These are phyloP conservation scores for Protula sp. DNA, from an alignment of 2,888 invertebrate genomes.

Conservation along the genomic window DNA sequence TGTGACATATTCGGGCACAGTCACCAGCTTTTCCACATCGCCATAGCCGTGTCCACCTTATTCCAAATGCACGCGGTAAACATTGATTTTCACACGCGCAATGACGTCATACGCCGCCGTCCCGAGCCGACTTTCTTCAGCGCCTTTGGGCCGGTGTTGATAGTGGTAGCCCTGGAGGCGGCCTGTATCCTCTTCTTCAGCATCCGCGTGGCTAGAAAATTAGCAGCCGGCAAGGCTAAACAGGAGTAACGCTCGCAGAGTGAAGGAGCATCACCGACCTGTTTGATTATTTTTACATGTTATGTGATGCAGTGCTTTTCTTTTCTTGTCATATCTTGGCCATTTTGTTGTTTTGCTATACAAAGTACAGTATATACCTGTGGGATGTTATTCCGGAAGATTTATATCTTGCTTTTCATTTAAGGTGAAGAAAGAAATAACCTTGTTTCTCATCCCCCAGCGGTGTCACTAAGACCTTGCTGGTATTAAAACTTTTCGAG, in stretches of 20 bases:
- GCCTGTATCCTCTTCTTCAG: slow-evolving; percentile 31
- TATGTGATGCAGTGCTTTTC: no score
- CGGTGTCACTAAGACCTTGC: no score
- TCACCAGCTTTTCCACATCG: slow-evolving; percentile 51
- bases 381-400: no score
- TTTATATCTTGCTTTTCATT: no score
- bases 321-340: no score
- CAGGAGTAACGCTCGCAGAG: background rate
- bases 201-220: background rate
- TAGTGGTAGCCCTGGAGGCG: slow-evolving; percentile 33
- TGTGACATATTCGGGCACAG: slow-evolving; percentile 50
- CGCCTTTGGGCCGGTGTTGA: slow-evolving; percentile 41
- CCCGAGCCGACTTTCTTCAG: slow-evolving; percentile 36
- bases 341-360: no score
- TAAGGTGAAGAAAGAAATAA: no score
- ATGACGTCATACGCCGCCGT: slow-evolving; percentile 25
- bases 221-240: background rate
- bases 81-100: slow-evolving; percentile 35
- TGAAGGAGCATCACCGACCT: no score
- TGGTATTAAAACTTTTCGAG: no score
- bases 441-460: no score
- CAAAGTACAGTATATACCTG: no score
- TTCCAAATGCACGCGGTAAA: slow-evolving; percentile 46
- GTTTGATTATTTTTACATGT: no score
- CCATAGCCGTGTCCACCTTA: slow-evolving; percentile 44